Evolutionary conservation across 2,113 vertebrate species (phyloP).

Genomic region (Tauraco erythrolophus): DNA sequence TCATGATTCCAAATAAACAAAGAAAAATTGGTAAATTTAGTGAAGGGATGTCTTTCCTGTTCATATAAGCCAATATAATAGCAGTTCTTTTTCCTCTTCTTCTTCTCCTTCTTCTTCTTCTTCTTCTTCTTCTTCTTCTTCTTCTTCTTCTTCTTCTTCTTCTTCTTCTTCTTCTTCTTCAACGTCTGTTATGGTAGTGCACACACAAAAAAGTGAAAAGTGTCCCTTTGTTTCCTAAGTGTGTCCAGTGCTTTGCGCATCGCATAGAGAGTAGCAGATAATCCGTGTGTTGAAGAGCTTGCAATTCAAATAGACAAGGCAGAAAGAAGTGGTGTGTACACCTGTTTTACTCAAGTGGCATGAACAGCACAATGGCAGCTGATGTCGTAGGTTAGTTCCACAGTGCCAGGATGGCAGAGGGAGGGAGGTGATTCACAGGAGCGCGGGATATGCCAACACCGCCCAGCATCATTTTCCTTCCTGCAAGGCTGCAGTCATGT

Average conservation of each 20-base stretch:
- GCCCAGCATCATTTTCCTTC: fast-evolving
- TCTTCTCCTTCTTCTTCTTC: too few species aligned
- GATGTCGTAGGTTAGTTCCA: fast-evolving
- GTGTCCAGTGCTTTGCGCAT: background rate
- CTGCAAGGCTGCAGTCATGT: background rate
- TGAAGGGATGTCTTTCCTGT: fast-evolving
- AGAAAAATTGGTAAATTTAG: background rate
- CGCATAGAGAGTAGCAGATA: background rate
- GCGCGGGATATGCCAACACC: background rate
- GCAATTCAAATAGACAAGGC: background rate
- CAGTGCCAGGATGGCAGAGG: fast-evolving
- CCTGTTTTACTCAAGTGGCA: background rate
- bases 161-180: too few species aligned
- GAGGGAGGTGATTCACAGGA: fast-evolving
- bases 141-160: too few species aligned
- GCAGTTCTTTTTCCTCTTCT: background rate
- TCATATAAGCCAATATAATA: background rate
- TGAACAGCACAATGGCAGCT: background rate
- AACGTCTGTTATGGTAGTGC: background rate
- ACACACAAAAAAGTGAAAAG: background rate
- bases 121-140: too few species aligned
- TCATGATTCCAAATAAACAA: background rate
- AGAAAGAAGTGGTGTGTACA: background rate
- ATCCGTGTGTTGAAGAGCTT: background rate
- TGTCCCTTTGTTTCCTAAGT: background rate